Conservation (phyloP, 2,888 invertebrate genomes). For the Aleiodes leptofemur region DNA sequence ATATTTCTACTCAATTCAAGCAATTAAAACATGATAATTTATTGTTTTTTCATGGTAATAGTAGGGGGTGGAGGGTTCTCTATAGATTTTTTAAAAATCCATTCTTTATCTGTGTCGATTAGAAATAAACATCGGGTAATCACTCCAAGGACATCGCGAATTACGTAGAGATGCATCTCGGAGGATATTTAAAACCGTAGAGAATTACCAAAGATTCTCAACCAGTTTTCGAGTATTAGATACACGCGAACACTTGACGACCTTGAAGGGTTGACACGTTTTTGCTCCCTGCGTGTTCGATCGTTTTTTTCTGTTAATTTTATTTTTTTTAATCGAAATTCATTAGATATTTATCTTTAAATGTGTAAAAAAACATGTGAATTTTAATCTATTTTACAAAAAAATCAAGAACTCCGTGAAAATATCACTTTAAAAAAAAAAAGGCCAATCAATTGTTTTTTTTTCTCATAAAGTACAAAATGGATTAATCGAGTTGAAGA, state of each 20-base stretch:
- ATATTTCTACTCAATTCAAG: too few species aligned
- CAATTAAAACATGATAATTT: too few species aligned
- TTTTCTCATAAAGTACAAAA: background rate
- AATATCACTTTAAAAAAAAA: too few species aligned
- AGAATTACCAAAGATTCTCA: constrained; percentile 21
- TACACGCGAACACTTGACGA: constrained; percentile 20
- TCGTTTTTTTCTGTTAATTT: too few species aligned
- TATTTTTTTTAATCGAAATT: background rate
- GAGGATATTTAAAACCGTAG: constrained; percentile 22
- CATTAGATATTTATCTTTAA: background rate
- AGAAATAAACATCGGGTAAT: constrained; percentile 5
- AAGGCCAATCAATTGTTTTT: background rate
- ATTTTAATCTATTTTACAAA: too few species aligned
- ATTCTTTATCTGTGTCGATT: constrained; percentile 14
- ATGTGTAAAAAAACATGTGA: too few species aligned
- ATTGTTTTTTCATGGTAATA: too few species aligned
- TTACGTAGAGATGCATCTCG: constrained; percentile 23
- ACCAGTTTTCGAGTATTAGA: constrained; percentile 29
- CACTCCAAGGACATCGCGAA: constrained; percentile 9
- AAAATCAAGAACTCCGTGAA: too few species aligned
- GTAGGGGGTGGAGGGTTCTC: constrained; percentile 4
- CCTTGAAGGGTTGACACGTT: constrained; percentile 26
- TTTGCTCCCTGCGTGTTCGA: background rate
- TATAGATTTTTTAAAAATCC: background rate
- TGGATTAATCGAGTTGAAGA: too few species aligned